Base-by-base conservation (phyloP, 2,797 vertebrate species). In the Sarcoramphus papa region DNA sequence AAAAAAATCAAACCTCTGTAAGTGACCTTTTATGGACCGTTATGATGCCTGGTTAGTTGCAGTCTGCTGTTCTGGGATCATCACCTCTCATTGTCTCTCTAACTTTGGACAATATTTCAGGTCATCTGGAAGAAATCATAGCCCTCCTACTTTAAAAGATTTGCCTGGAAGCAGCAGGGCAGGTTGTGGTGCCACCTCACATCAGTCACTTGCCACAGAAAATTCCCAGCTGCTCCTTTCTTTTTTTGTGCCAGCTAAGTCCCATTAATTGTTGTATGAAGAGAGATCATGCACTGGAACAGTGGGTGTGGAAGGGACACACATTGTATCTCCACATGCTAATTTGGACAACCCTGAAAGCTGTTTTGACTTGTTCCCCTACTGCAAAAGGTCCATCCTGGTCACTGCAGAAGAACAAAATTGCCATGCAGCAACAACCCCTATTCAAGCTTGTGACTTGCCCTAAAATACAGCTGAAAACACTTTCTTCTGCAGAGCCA, bases 291-390 rank as follows among this genome's bases (percentile, higher is more conserved):
- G 27, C 25, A 35, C 22, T 31, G 18, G 33, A 83, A 41, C 40
- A 65, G 10, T 1, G 4, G 1, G 1, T 5, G 7, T 25, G 14
- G 13, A 53, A 16, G 14, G 12, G 7, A 37, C 33, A 31, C 14
- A 31, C 2, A 0, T 6, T 16, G 5, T 13, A 33, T 8, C 24
- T n/a, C 13, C 45, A 51, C 0, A 0, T 7, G 4, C 24, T 47
- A 19, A 41, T 67, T 25, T 59, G 5, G 28, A 28, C 25, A 83
- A 28, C 14, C 23, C 62, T 37, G 21, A 84, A 68, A 77, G 31
- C 9, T 63, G 9, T 43, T 20, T 53, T 43, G 20, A 21, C 35
- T 63, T 28, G 1, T 45, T 95, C 10, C 43, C 41, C 28, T 48
- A 1, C 37, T 64, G 41, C 9, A 53, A 48, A 90, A 88, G 7